Percentiles rank a stretch among this genome's conserved stretches.
Conservation (phyloP, 1,140 invertebrate genomes). For the Apis mellifera region Amel_HAv3.1 CM009944.2:1427001-1427500, state of each 20-base stretch:
- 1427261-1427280: neutral
- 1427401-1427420: neutral
- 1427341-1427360: neutral
- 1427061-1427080: neutral
- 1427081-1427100: neutral
- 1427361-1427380: neutral
- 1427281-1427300: neutral
- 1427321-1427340: neutral
- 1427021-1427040: constrained; percentile 7
- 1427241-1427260: neutral
- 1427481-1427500: constrained; percentile 44
- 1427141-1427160: neutral
- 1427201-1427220: no score
- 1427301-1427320: constrained; percentile 28
- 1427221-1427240: neutral
- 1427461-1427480: neutral
- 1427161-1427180: neutral
- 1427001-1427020: constrained; percentile 51
- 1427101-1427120: neutral
- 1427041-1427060: constrained; percentile 13
- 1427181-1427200: neutral
- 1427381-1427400: neutral
- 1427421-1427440: neutral
- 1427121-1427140: constrained; percentile 2
- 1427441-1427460: neutral